phyloP scores from a whole-genome alignment of 2,888 invertebrate species.

The Fragum sueziense region DNA sequence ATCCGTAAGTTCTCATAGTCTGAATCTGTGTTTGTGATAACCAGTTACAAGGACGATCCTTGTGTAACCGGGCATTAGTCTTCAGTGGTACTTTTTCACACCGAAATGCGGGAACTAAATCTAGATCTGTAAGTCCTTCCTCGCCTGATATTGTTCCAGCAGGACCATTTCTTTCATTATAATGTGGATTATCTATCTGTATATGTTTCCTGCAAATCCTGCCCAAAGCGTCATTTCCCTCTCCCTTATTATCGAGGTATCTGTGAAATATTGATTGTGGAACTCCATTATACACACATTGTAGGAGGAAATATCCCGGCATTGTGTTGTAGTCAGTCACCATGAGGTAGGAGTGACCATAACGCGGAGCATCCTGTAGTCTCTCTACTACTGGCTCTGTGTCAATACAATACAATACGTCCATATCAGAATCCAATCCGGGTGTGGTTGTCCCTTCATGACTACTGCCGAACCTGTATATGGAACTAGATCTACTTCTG shows the following conservation, averaged over 20 bases:
- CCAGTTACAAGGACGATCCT: background rate
- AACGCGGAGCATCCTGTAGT: background rate
- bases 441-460: background rate
- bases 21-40: background rate
- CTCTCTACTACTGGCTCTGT: background rate
- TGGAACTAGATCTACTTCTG: too few relatives aligned
- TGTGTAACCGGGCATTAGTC: background rate
- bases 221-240: background rate
- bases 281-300: background rate
- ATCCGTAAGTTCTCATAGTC: background rate
- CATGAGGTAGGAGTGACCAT: background rate
- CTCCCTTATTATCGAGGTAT: background rate
- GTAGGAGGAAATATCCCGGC: conserved; percentile 3
- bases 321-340: background rate
- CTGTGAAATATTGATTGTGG: background rate
- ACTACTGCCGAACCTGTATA: background rate
- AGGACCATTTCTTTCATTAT: background rate
- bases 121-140: background rate
- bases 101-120: background rate
- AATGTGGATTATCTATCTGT: background rate
- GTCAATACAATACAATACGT: background rate
- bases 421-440: background rate
- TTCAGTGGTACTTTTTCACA: background rate
- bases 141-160: background rate
- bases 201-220: background rate